Conservation (phyloP, 1,140 invertebrate genomes). For the Leguminivora glycinivorella region DNA sequence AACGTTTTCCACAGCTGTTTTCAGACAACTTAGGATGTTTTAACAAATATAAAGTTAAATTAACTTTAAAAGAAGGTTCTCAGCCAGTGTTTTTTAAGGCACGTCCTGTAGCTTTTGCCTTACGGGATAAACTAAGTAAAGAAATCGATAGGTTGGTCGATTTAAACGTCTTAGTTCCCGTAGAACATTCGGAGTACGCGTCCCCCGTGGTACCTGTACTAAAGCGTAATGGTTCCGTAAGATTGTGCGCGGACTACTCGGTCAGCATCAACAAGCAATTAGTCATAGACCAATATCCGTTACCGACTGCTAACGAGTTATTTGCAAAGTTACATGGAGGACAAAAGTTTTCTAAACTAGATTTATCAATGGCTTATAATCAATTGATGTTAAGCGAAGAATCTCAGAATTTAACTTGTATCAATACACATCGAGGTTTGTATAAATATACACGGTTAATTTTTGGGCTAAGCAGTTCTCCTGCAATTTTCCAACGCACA, state of each 20-base stretch:
- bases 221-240: not conserved
- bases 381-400: slow-evolving; percentile 37
- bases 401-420: slow-evolving; percentile 35
- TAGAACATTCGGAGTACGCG: not conserved
- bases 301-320: not conserved
- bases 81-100: slow-evolving; percentile 14
- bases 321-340: slow-evolving; percentile 25
- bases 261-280: not conserved
- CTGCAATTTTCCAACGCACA: no score
- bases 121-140: not conserved
- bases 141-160: not conserved
- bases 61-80: not conserved
- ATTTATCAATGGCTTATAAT: slow-evolving; percentile 40
- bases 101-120: slow-evolving; percentile 6
- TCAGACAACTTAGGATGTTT: not conserved
- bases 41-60: not conserved
- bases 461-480: no score
- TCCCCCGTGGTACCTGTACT: not conserved
- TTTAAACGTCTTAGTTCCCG: not conserved
- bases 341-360: slow-evolving; percentile 36
- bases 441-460: slow-evolving; percentile 43
- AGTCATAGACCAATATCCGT: not conserved
- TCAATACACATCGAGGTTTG: slow-evolving; percentile 44
- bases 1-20: not conserved
- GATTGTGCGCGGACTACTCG: not conserved